phyloP scores from a whole-genome alignment of 2,888 invertebrate genomes.

The Sminthurides aquaticus region DNA sequence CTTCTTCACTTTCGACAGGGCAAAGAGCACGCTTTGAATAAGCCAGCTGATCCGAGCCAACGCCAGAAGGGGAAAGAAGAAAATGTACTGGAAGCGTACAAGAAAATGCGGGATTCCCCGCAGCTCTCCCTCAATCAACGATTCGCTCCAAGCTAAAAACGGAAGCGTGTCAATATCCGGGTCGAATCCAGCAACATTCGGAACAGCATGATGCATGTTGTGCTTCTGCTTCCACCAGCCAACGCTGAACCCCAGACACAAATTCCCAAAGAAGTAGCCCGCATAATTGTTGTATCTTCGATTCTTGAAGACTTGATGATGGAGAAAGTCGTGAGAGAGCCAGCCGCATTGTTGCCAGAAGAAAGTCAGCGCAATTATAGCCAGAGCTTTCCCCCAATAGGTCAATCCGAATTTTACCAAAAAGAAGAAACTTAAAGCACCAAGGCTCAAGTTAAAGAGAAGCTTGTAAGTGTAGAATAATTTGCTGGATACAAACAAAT shows the following conservation, averaged over 20 bases:
- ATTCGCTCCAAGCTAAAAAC: slow-evolving; percentile 11
- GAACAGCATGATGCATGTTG: slow-evolving; percentile 16
- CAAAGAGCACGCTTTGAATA: slow-evolving; percentile 12
- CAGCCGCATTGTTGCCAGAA: slow-evolving; percentile 19
- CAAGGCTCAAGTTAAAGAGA: slow-evolving; percentile 13
- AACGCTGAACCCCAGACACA: slow-evolving; percentile 10
- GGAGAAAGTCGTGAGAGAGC: slow-evolving; percentile 16
- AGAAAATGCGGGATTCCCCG: slow-evolving; percentile 15
- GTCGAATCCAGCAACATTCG: slow-evolving; percentile 14
- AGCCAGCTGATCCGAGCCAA: slow-evolving; percentile 16
- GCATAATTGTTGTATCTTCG: slow-evolving; percentile 14
- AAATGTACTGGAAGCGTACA: slow-evolving; percentile 16
- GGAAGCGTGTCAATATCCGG: slow-evolving; percentile 19
- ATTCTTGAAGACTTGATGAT: slow-evolving; percentile 19
- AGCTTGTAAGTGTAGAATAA: slow-evolving; percentile 14
- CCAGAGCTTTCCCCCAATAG: slow-evolving; percentile 13
- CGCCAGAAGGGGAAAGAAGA: slow-evolving; percentile 13
- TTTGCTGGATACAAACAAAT: slow-evolving; percentile 15
- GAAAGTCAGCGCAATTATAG: slow-evolving; percentile 15
- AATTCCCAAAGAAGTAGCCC: slow-evolving; percentile 11
- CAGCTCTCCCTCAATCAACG: slow-evolving; percentile 15
- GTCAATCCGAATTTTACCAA: slow-evolving; percentile 8
- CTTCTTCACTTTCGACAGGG: slow-evolving; percentile 8
- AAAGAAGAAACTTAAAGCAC: slow-evolving; percentile 11
- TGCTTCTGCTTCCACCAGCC: slow-evolving; percentile 22